Conservation (phyloP, 1,140 invertebrate genomes). For the Drosophila pachea region DNA sequence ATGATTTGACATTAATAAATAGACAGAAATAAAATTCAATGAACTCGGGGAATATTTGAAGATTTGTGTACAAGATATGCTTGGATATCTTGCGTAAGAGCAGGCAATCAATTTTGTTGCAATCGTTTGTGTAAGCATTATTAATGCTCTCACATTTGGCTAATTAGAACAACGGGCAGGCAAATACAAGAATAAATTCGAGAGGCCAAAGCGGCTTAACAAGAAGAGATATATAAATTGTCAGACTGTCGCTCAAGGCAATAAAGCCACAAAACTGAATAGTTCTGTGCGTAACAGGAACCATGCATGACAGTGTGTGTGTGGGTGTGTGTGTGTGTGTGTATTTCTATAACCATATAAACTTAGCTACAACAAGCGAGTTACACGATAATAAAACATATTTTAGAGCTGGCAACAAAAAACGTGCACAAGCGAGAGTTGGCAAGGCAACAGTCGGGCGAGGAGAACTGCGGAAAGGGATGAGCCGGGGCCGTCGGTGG, state of each 20-base stretch:
- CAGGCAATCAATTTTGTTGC: not conserved
- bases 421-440: conserved; percentile 63
- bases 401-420: conserved; percentile 64
- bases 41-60: no score
- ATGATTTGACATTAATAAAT: no score
- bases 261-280: conserved; percentile 35
- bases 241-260: conserved; percentile 23
- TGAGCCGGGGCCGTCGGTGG: not conserved
- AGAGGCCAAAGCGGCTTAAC: conserved; percentile 23
- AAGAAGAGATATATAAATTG: conserved; percentile 18
- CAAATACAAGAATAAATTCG: conserved; percentile 22
- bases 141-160: not conserved
- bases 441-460: conserved; percentile 49
- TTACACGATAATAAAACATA: conserved; percentile 75
- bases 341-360: conserved; percentile 28
- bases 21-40: no score
- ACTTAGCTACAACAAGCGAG: conserved; percentile 61
- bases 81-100: no score
- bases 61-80: no score
- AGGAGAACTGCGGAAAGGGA: not conserved
- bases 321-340: conserved; percentile 1
- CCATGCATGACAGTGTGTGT: not conserved
- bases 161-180: conserved; percentile 18
- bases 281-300: not conserved
- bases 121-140: conserved; percentile 2